Evolutionary conservation across 2,113 vertebrate species (phyloP), one percentile per base, ranked within the genome.

Genomic region (Notiomystis cincta): DNA sequence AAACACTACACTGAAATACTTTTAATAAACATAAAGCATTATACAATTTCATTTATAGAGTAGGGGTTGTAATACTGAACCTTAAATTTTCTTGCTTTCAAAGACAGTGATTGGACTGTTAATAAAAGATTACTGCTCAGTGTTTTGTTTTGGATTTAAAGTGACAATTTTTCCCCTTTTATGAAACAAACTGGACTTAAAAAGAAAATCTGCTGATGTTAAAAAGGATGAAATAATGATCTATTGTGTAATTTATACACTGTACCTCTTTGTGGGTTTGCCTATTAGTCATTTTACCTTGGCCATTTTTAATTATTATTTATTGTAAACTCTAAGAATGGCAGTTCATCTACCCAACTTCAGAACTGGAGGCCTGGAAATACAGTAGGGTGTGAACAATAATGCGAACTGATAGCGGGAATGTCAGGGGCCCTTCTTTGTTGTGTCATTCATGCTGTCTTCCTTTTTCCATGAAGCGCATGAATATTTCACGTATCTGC

Each of bases 401-500:
- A 98, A 98, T 98, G 99, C 98, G 98, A 95, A 99, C 98, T 91
- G 97, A 97, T 97, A 95, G 97, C 95, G 87, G 81, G 96, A 94
- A 98, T 99, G 99, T 99, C 99, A 99, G 98, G 98, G 98, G 98
- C 98, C 98, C 98, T 97, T 98, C 99, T 99, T 99, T 99, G 99
- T 99, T 99, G 99, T 99, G 99, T 99, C 99, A 99, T 98, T 99
- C 99, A 99, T 98, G 98, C 98, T 98, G 99, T 98, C 98, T 98
- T 97, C 98, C 97, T 97, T 97, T 98, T 98, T 97, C 98, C 98
- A 98, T 91, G 98, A 97, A 98, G 98, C 97, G 17, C 99, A 99
- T 99, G 99, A 99, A 99, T 99, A 99, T 99, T 99, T 99, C 99
- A 99, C 99, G 98, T 99, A 98, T 99, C 99, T 98, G 98, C 99